phyloP scores from a whole-genome alignment of 1,140 invertebrate genomes.

The Aphis craccivora region DNA sequence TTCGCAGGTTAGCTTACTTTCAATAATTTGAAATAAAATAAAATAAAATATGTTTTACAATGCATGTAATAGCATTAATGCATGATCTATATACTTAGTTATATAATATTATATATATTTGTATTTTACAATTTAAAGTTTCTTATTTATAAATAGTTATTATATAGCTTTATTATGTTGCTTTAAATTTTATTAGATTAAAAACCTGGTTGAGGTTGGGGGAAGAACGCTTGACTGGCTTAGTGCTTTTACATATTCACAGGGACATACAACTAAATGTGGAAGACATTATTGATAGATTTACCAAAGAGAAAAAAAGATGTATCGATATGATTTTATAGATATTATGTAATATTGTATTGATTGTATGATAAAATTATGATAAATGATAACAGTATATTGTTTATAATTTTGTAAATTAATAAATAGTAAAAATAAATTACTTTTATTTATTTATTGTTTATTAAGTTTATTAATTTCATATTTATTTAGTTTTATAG shows the following conservation, averaged over 20 bases:
- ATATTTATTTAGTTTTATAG: no score
- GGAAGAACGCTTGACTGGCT: not conserved
- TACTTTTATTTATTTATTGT: no score
- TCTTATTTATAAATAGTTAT: not conserved
- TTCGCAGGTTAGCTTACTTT: conserved; percentile 8
- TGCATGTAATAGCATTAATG: no score
- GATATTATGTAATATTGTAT: no score
- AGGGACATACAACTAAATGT: not conserved
- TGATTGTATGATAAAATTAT: no score
- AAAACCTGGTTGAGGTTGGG: conserved; percentile 8
- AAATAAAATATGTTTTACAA: conserved; percentile 2
- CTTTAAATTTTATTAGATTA: not conserved
- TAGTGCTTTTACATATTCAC: not conserved
- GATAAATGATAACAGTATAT: no score
- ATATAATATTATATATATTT: conserved; percentile 5
- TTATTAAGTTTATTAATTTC: no score
- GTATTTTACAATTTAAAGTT: not conserved
- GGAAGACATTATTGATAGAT: not conserved
- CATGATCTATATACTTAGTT: no score
- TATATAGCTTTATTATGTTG: not conserved
- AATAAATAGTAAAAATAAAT: no score
- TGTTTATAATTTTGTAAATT: no score
- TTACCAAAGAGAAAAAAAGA: not conserved
- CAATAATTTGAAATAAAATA: not conserved
- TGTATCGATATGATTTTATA: not conserved